Evolutionary conservation across 2,888 invertebrate genomes (phyloP).

Genomic region (Dasypogon diadema): DNA sequence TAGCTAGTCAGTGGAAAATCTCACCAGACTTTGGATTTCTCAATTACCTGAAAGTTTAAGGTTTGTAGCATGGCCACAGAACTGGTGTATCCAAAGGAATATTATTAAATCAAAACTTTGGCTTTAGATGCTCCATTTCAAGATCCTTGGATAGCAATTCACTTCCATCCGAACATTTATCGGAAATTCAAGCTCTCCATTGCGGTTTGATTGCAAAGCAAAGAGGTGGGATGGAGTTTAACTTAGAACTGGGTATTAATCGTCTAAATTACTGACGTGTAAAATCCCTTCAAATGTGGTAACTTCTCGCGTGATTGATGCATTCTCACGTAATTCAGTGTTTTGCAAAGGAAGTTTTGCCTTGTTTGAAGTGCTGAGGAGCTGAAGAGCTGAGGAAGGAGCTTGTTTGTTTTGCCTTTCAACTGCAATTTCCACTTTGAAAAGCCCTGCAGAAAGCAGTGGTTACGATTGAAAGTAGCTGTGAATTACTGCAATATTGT

Average conservation of each 20-base stretch:
- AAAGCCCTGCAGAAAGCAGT: neutral
- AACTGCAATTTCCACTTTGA: neutral
- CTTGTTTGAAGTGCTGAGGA: neutral
- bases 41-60: constrained; percentile 29
- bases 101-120: constrained; percentile 36
- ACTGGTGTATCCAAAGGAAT: neutral
- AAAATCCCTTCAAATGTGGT: constrained; percentile 7
- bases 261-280: neutral
- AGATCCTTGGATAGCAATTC: no score
- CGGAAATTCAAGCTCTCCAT: neutral
- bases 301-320: constrained; percentile 12
- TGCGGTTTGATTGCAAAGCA: neutral
- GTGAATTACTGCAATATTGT: neutral
- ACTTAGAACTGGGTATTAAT: neutral
- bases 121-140: neutral
- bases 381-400: neutral
- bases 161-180: neutral
- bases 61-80: neutral
- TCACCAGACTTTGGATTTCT: constrained; percentile 2
- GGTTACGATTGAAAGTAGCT: neutral
- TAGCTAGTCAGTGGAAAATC: neutral
- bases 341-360: neutral
- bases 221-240: neutral
- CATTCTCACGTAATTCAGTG: constrained; percentile 1
- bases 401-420: neutral